Evolutionary conservation across 1,140 invertebrate species (phyloP).

Genomic region (Cyclargus thomasi): DNA sequence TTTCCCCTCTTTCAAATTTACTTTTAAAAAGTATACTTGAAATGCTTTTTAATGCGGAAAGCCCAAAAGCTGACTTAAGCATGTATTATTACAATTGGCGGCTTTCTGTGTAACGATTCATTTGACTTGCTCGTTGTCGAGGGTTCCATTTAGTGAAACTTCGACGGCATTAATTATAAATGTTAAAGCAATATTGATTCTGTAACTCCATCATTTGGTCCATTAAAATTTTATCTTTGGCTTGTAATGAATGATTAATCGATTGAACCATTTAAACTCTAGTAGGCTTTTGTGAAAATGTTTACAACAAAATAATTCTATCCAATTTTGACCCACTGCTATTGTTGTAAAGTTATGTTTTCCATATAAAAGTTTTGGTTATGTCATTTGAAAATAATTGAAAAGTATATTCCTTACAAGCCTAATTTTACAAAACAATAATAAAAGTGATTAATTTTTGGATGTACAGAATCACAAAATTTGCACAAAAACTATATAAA

Average conservation of each 20-base stretch:
- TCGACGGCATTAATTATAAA: constrained; percentile 45
- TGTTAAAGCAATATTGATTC: constrained; percentile 17
- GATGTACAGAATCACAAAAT: constrained; percentile 9
- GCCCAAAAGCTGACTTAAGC: constrained; percentile 53
- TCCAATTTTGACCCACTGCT: too few species aligned
- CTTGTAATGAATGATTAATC: not conserved
- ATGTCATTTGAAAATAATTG: too few species aligned
- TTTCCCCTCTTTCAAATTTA: not conserved
- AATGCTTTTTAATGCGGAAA: not conserved
- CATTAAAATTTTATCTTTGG: not conserved
- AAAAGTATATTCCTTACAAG: not conserved
- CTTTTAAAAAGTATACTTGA: not conserved
- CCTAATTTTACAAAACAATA: not conserved
- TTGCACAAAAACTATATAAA: not conserved
- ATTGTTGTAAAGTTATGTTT: too few species aligned
- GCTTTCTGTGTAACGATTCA: constrained; percentile 63
- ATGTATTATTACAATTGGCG: constrained; percentile 34
- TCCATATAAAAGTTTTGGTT: too few species aligned
- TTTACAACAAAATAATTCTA: too few species aligned
- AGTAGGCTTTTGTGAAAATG: too few species aligned
- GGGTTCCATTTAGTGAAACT: constrained; percentile 52
- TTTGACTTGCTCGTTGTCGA: constrained; percentile 71
- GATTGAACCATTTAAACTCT: too few species aligned
- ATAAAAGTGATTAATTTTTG: not conserved
- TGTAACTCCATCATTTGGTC: constrained; percentile 11